Conservation (phyloP, 2,888 invertebrate genomes). For the Philopedon plagiatum region DNA sequence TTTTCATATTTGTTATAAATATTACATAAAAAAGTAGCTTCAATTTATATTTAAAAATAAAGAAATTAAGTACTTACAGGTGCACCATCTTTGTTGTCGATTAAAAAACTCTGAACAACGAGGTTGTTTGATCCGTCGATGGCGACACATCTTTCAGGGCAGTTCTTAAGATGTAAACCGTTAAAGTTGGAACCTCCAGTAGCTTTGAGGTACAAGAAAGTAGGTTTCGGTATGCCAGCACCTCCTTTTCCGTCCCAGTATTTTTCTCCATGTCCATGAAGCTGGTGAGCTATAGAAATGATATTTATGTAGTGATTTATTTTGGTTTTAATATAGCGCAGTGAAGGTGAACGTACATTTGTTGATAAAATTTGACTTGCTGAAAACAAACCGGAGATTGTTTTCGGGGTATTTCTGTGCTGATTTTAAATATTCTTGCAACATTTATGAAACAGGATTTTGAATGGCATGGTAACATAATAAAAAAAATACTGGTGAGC, state of each 20-base stretch:
- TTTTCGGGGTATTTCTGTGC: no score
- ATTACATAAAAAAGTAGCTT: no score
- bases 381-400: no score
- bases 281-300: conserved; percentile 7
- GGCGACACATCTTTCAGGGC: conserved; percentile 49
- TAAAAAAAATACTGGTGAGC: no score
- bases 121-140: conserved; percentile 46
- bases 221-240: conserved; percentile 30
- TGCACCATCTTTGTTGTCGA: conserved; percentile 49
- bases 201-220: conserved; percentile 38
- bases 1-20: no score
- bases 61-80: conserved; percentile 36
- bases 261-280: conserved; percentile 34
- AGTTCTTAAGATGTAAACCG: conserved; percentile 45
- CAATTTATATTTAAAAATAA: background rate
- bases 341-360: no score
- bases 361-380: no score
- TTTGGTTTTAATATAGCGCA: no score
- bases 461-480: no score
- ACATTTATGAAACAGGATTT: no score
- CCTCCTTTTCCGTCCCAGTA: conserved; percentile 42
- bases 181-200: conserved; percentile 37
- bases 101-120: conserved; percentile 42
- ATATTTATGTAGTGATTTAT: background rate
- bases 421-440: no score